phyloP scores from a whole-genome alignment of 2,797 vertebrate genomes.

The Loriculus beryllinus region DNA sequence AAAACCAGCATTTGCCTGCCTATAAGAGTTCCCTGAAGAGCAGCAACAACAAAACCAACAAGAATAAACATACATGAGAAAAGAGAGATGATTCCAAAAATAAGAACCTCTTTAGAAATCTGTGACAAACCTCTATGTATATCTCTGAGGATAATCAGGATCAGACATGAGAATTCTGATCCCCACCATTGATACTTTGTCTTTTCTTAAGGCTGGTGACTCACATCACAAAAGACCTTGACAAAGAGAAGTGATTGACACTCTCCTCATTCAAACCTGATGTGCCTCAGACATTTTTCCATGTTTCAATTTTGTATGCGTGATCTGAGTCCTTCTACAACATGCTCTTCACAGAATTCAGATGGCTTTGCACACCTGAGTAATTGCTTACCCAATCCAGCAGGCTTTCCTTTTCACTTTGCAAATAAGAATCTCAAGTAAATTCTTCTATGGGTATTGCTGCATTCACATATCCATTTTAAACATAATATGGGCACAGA shows the following conservation, averaged over 20 bases:
- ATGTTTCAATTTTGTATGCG: conserved; percentile 13
- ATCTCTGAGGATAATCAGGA: conserved; percentile 4
- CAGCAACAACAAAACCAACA: background rate
- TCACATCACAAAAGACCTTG: background rate
- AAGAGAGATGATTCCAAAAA: background rate
- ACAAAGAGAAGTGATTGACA: conserved; percentile 32
- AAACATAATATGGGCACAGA: background rate
- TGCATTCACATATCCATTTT: background rate
- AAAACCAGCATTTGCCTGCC: background rate
- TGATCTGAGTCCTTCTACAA: background rate
- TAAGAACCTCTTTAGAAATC: background rate
- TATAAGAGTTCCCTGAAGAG: background rate
- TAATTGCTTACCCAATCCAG: conserved; percentile 39
- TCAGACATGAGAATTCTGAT: conserved; percentile 17
- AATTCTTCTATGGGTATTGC: background rate
- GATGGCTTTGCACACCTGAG: conserved; percentile 37
- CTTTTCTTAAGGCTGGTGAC: conserved; percentile 26
- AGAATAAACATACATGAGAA: background rate
- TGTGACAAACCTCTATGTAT: background rate
- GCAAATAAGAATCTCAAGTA: background rate
- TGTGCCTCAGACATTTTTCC: background rate
- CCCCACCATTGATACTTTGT: background rate
- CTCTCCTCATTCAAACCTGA: background rate
- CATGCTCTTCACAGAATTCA: conserved; percentile 15
- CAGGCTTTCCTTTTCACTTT: background rate